A percentile compares a stretch with the other conserved stretches of the same genome.
phyloP scores from a whole-genome alignment of 2,113 vertebrate genomes.

The Equus quagga region DNA sequence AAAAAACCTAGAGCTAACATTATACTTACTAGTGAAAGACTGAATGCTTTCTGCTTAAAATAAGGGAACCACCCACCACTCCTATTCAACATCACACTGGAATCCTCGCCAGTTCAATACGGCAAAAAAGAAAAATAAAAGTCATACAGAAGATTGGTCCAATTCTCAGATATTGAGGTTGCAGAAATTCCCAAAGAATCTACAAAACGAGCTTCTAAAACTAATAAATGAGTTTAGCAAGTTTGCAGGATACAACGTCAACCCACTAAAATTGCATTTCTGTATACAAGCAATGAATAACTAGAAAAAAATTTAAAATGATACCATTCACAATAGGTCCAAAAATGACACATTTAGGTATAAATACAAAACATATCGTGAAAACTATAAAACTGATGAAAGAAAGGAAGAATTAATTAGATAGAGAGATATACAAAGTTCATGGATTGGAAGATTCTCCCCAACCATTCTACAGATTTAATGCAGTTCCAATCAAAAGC shows the following conservation, averaged over 20 bases:
- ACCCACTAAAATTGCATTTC: background rate
- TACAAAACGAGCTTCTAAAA: background rate
- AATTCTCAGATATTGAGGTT: background rate
- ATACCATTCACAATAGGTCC: background rate
- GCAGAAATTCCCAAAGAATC: background rate
- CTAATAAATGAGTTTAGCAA: background rate
- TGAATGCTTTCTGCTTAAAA: background rate
- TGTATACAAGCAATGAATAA: background rate
- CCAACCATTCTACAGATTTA: background rate
- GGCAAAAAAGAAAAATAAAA: background rate
- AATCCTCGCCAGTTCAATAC: background rate
- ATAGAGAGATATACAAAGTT: background rate
- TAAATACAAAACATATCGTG: background rate
- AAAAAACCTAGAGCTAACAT: background rate
- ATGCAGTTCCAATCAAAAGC: background rate
- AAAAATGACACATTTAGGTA: background rate
- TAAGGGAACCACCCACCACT: background rate
- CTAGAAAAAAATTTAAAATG: background rate
- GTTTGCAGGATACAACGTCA: background rate
- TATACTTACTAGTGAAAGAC: background rate
- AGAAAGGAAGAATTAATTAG: background rate
- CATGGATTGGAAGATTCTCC: background rate
- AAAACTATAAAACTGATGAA: background rate
- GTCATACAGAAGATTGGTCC: background rate
- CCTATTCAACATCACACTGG: background rate